Base-by-base conservation (phyloP, 37 sponge, comb jelly and placozoan genomes). In the Theonella swinhoei region DNA sequence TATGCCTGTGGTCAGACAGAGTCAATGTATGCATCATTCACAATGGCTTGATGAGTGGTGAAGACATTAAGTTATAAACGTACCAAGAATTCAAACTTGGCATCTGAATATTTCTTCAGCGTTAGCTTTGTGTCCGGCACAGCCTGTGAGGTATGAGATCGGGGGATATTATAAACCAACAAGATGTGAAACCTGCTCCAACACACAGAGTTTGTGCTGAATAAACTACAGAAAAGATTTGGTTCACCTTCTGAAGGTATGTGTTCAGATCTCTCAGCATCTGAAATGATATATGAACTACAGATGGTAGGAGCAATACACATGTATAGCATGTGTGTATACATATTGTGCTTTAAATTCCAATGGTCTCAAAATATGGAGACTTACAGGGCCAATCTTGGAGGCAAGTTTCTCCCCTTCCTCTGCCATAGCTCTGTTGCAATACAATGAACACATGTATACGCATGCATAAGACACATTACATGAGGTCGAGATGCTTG, bases 61-160 rank as follows among this genome's bases (percentile, higher is more conserved):
- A 17, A 31, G 42, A 39, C 26, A 66, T 40, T 20, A 19, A 64
- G 26, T 66, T 17, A 20, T 1, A 1, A 1, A 68, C 89, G 81
- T 68, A 96, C 98, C 80, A 97, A 60, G 72, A 93, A 97, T 62
- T 97, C 96, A 86, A 97, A 92, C 83, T 97, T 97, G 31, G 92
- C 90, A 82, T 93, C 87, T 2, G 94, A 88, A 79, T 97, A 97
- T 68, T 95, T 97, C 89, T 95, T 92, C 26, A 97, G 78, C 3
- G 98, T 97, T 42, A 97, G 90, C 66, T 78, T 93, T 28, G 89
- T 95, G 79, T 97, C 98, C 17, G 98, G 98, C 4, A 97, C 90
- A 76, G 96, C 96, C 91, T 94, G 58, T 68, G 39, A 23, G 35
- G 54, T 22, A 40, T 20, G n/a, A 11, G 19, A 58, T 19, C 11